A percentile compares a stretch with the other conserved stretches of the same genome.
phyloP scores from a whole-genome alignment of 2,888 invertebrate species.

The Lasiommata megera region DNA sequence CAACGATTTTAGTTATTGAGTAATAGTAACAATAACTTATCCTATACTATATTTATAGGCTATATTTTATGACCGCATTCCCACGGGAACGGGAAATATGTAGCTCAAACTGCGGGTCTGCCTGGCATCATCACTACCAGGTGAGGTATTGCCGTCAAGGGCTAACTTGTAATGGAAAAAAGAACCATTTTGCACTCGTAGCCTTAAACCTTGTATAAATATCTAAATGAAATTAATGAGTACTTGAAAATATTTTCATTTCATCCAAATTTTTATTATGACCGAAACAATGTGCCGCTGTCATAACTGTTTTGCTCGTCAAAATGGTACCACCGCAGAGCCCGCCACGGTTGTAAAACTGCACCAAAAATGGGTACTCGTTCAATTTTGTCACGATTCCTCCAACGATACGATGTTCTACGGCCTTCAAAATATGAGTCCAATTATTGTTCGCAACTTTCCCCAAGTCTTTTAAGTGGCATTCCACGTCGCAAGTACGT shows the following conservation, averaged over 20 bases:
- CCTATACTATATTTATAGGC: no score
- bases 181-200: no score
- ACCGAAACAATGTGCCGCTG: conserved; percentile 51
- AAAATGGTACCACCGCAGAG: conserved; percentile 46
- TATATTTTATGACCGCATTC: no score
- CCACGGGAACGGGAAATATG: no score
- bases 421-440: conserved; percentile 22
- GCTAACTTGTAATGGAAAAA: no score
- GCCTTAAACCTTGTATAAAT: no score
- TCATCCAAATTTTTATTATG: conserved; percentile 41
- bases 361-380: conserved; percentile 41
- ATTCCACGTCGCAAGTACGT: conserved; percentile 15
- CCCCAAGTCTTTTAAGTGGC: conserved; percentile 44
- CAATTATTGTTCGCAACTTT: conserved; percentile 33
- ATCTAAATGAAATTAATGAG: conserved; percentile 9
- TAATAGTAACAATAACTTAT: no score
- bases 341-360: conserved; percentile 43
- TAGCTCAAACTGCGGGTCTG: no score
- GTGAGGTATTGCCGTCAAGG: no score
- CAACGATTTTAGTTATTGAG: no score
- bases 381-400: conserved; percentile 34
- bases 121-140: no score
- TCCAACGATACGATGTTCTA: conserved; percentile 38
- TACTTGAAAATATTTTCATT: conserved; percentile 47
- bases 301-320: conserved; percentile 42